Evolutionary conservation across 1,140 invertebrate species (phyloP).

Genomic region (Pseudachorutes palmiensis): DNA sequence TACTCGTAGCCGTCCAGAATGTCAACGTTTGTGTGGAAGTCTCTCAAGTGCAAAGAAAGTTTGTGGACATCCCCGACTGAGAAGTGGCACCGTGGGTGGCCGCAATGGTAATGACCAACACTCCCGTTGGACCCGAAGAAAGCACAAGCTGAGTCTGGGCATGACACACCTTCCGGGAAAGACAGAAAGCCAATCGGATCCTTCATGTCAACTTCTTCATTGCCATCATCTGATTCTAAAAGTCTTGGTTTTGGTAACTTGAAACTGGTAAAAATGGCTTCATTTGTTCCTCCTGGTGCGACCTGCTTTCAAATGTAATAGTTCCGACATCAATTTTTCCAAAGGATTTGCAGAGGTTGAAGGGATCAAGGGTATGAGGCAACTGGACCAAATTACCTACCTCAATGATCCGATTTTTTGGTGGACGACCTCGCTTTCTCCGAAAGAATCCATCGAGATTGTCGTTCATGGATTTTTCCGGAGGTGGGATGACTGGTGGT

Average conservation of each 20-base stretch:
- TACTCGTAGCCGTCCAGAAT: constrained; percentile 73
- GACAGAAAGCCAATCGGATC: constrained; percentile 38
- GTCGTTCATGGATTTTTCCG: constrained; percentile 42
- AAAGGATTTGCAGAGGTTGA: neutral
- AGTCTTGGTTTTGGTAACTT: constrained; percentile 65
- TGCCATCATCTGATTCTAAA: constrained; percentile 19
- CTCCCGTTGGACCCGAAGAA: constrained; percentile 43
- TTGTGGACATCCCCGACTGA: constrained; percentile 59
- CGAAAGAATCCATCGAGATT: constrained; percentile 70
- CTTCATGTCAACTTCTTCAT: constrained; percentile 31
- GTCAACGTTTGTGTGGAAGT: constrained; percentile 73
- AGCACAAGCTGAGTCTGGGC: constrained; percentile 57
- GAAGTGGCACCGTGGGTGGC: constrained; percentile 62
- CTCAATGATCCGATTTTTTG: constrained; percentile 84
- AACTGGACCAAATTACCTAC: constrained; percentile 38
- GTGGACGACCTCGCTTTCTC: constrained; percentile 78
- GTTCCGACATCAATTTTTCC: neutral
- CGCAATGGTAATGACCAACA: constrained; percentile 66
- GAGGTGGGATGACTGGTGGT: constrained; percentile 28
- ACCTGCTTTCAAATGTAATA: constrained; percentile 15
- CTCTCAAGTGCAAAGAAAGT: constrained; percentile 62
- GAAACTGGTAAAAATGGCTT: constrained; percentile 87
- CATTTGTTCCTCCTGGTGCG: constrained; percentile 41
- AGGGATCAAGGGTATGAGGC: neutral
- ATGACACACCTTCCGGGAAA: constrained; percentile 47